Evolutionary conservation across 2,888 invertebrate species (phyloP), one percentile per base, ranked within the genome.

Genomic region (Clunio marinus): DNA sequence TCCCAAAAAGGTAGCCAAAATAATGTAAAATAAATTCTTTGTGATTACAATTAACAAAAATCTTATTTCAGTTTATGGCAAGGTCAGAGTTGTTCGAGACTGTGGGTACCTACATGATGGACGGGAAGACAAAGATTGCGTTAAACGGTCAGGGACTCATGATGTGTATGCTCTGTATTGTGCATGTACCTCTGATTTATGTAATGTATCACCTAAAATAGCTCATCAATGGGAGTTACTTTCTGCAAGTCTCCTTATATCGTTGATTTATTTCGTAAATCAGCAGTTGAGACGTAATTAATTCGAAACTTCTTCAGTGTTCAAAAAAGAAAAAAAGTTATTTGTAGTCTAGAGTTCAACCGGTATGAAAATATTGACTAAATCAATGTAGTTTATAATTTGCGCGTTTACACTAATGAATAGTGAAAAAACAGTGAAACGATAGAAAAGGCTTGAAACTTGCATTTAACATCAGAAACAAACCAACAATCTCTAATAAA

Each of bases 41-140:
- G n/a, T n/a, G n/a, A n/a, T n/a, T 1, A 32, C 32, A 51, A 7
- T 28, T 5, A 7, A 4, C 13, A 22, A 45, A 13, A 4, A 7
- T 45, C 13, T 7, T 45, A 22, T 68, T 58, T 27, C 81, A 93
- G 93, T 91, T 71, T 85, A 88, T 75, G 89, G 88, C 4, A 86
- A 87, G 76, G 78, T 81, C 10, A 86, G 92, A 41, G 83, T 91
- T n/a, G 87, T 91, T 2, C 86, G 93, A 41, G 84, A 86, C 69
- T 93, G 93, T 73, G 93, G 92, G 1, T 93, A 88, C 78, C 79
- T 92, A 60, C 81, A 82, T 22, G 88, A 89, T 71, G 81, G 80
- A 2, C 80, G 78, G 66, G 84, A 84, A 73, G 81, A 84, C 73
- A 82, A 82, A 70, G 79, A 81, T 4, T 91, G 92, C 75, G 77